Conservation (phyloP, 2,113 vertebrate species). For the Manacus vitellinus region DNA sequence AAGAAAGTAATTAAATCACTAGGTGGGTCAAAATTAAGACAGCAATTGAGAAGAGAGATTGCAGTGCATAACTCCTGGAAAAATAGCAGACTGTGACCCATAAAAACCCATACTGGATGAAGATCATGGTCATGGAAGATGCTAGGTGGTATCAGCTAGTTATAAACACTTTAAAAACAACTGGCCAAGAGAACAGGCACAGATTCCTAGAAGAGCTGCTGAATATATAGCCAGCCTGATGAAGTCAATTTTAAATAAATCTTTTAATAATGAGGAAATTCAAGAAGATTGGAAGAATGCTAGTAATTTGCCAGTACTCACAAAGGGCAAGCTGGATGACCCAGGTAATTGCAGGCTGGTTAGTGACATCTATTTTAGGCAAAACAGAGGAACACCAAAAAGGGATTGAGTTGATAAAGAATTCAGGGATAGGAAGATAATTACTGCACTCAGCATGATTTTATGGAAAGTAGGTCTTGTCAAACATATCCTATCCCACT, state of each 20-base stretch:
- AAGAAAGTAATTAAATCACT: neutral
- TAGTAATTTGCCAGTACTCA: neutral
- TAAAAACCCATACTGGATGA: neutral
- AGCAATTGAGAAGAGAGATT: neutral
- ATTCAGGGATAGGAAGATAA: neutral
- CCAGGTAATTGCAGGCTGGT: constrained; percentile 1
- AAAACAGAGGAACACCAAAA: neutral
- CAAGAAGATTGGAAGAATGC: neutral
- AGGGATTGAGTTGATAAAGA: neutral
- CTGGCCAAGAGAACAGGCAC: neutral
- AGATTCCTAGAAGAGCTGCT: neutral
- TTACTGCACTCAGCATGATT: neutral
- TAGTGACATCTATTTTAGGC: neutral
- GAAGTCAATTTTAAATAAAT: neutral
- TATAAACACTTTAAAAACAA: neutral
- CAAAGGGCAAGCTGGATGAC: neutral
- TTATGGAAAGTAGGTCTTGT: neutral
- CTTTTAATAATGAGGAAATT: neutral
- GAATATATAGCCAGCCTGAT: neutral
- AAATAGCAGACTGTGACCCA: neutral
- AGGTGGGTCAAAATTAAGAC: neutral
- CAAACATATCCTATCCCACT: neutral
- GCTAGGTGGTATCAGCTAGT: neutral
- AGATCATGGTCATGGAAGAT: neutral
- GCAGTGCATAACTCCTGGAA: neutral